Conservation (phyloP, 1,140 invertebrate species). For the Paramacrobiotus metropolitanus region DNA sequence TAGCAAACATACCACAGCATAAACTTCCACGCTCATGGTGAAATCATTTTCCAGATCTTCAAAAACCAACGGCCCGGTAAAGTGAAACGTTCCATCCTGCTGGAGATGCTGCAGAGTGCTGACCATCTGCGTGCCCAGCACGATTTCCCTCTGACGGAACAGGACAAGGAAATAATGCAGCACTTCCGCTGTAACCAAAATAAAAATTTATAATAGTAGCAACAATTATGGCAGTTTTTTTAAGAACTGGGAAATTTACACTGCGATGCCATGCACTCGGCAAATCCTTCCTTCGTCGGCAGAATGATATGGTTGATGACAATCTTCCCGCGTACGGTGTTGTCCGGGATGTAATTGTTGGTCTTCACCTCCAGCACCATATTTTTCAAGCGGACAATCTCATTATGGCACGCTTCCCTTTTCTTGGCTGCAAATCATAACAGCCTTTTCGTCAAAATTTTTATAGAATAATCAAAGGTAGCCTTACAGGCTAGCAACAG, state of each 20-base stretch:
- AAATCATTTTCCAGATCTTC: not conserved
- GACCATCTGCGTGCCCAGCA: not conserved
- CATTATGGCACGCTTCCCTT: not conserved
- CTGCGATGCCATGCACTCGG: not conserved
- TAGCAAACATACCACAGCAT: not conserved
- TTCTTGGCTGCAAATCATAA: not conserved
- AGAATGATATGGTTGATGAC: not conserved
- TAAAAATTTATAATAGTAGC: not conserved
- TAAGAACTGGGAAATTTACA: not conserved
- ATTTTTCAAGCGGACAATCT: not conserved
- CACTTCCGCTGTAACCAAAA: not conserved
- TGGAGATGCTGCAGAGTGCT: not conserved
- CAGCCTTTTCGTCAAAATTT: not conserved
- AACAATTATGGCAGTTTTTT: not conserved
- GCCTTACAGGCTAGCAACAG: not conserved
- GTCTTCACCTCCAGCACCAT: not conserved
- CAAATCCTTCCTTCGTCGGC: not conserved
- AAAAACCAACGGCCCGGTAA: not conserved
- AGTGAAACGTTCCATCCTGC: not conserved
- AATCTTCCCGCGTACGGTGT: not conserved
- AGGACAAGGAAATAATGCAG: not conserved
- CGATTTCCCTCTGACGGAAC: not conserved
- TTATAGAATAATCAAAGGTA: not conserved
- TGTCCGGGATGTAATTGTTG: not conserved
- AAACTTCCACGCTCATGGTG: not conserved